A percentile compares a stretch with the other conserved stretches of the same genome.
These are phyloP conservation scores for Aphaenogaster floridana DNA, from an alignment of 1,140 invertebrate species.

Conservation along the genomic window DNA sequence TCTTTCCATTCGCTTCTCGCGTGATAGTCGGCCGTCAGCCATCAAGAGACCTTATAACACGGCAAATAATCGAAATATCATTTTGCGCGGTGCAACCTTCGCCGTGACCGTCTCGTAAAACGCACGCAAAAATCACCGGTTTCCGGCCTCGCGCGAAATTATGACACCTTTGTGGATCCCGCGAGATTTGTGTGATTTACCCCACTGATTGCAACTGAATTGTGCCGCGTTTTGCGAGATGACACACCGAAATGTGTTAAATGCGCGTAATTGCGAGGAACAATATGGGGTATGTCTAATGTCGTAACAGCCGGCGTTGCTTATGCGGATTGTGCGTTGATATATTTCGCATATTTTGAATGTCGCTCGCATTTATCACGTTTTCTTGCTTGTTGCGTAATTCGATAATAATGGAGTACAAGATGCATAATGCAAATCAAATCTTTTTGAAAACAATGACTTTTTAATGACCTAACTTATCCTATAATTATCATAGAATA, in stretches of 20 bases:
- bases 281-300: background rate
- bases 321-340: background rate
- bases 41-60: background rate
- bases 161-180: background rate
- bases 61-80: background rate
- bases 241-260: background rate
- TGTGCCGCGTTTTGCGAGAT: background rate
- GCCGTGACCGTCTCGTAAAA: background rate
- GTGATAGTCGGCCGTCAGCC: background rate
- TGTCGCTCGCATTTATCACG: background rate
- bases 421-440: background rate
- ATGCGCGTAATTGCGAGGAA: background rate
- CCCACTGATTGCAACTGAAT: background rate
- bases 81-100: background rate
- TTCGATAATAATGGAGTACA: background rate
- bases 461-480: background rate
- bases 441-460: background rate
- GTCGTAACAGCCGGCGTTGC: background rate
- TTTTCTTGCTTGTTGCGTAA: conserved; percentile 21
- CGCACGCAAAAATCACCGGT: background rate
- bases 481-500: background rate
- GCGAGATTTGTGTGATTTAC: background rate
- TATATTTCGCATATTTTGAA: background rate
- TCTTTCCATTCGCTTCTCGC: background rate
- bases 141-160: conserved; percentile 10